A percentile compares a stretch with the other conserved stretches of the same genome.
These are phyloP conservation scores for Trichomalopsis sarcophagae DNA, from an alignment of 1,140 invertebrate species.

Conservation along the genomic window DNA sequence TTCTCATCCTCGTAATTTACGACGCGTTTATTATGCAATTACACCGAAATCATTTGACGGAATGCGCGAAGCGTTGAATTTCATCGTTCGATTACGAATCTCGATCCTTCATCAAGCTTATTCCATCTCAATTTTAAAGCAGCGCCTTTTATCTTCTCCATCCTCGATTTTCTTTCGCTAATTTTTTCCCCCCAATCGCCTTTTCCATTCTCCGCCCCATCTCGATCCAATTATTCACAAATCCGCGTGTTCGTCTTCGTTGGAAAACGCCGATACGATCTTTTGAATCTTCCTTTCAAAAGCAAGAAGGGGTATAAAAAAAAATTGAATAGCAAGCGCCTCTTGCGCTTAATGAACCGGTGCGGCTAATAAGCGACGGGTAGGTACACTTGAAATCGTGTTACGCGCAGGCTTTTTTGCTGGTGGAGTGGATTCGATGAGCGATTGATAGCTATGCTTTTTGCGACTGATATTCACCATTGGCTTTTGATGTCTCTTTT, in stretches of 20 bases:
- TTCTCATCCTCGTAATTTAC: background rate
- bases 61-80: background rate
- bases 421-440: background rate
- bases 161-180: background rate
- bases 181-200: background rate
- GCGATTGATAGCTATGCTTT: background rate
- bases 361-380: background rate
- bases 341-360: conserved; percentile 14
- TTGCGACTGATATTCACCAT: background rate
- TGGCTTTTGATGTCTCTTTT: background rate
- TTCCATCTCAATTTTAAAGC: background rate
- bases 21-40: background rate
- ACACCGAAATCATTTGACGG: background rate
- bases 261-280: background rate
- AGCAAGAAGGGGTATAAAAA: background rate
- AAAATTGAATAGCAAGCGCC: background rate
- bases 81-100: background rate
- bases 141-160: background rate
- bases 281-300: conserved; percentile 5
- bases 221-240: conserved; percentile 13
- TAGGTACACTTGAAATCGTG: conserved; percentile 8
- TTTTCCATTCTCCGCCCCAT: background rate
- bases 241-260: conserved; percentile 11
- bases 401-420: background rate
- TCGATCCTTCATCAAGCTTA: background rate